Evolutionary conservation across 2,888 invertebrate genomes (phyloP).

Genomic region (Pyrocoelia pectoralis): DNA sequence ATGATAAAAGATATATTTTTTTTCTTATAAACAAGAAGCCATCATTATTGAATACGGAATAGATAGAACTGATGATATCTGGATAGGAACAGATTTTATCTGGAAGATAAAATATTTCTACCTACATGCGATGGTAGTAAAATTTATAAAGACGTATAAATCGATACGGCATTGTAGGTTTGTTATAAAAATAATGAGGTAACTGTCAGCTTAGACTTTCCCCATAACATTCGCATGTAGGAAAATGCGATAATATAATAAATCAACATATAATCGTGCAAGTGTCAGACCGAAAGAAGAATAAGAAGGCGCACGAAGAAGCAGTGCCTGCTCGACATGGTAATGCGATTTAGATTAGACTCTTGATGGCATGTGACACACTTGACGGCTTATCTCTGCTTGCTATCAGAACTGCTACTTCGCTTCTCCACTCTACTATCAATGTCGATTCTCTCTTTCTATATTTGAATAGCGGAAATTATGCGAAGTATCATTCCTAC

Average conservation of each 20-base stretch:
- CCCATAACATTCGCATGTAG: slow-evolving; percentile 38
- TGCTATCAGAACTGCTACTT: slow-evolving; percentile 48
- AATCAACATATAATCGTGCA: slow-evolving; percentile 53
- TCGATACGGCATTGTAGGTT: slow-evolving; percentile 32
- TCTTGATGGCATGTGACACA: slow-evolving; percentile 56
- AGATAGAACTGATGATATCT: slow-evolving; percentile 10
- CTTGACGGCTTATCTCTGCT: slow-evolving; percentile 53
- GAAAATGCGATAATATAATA: slow-evolving; percentile 50
- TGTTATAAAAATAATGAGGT: slow-evolving; percentile 37
- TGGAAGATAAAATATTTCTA: slow-evolving; percentile 6
- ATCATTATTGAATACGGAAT: slow-evolving; percentile 5
- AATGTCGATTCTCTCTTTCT: slow-evolving; percentile 34
- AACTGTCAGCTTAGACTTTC: slow-evolving; percentile 36
- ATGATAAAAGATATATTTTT: not conserved
- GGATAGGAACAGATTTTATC: slow-evolving; percentile 9
- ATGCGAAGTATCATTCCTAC: slow-evolving; percentile 29
- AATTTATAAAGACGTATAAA: slow-evolving; percentile 26
- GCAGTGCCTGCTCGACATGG: slow-evolving; percentile 41
- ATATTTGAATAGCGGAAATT: slow-evolving; percentile 37
- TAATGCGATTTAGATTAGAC: slow-evolving; percentile 59
- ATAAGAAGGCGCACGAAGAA: slow-evolving; percentile 43
- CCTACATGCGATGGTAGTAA: slow-evolving; percentile 16
- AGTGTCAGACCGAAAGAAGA: slow-evolving; percentile 47
- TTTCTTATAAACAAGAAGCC: slow-evolving; percentile 5
- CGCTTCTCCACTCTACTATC: slow-evolving; percentile 41